Evolutionary conservation across 2,888 invertebrate species (phyloP).

Genomic region (Ernsta delagoae): DNA sequence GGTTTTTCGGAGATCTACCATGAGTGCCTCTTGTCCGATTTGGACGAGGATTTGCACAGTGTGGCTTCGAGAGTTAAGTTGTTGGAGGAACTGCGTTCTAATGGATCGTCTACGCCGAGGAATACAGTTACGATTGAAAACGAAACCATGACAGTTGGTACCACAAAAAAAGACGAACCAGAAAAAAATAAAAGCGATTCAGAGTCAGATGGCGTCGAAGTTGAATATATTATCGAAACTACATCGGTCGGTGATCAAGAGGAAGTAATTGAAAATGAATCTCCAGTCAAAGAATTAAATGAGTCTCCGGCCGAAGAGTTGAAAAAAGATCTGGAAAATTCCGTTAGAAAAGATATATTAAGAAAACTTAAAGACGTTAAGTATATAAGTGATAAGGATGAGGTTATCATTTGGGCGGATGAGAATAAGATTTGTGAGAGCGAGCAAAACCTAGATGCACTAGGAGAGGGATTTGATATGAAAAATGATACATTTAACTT

Average conservation of each 20-base stretch:
- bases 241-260: not conserved
- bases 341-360: slow-evolving; percentile 54
- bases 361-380: slow-evolving; percentile 62
- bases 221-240: slow-evolving; percentile 27
- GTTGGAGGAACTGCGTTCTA: slow-evolving; percentile 62
- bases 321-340: slow-evolving; percentile 49
- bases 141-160: slow-evolving; percentile 32
- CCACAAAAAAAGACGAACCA: slow-evolving; percentile 33
- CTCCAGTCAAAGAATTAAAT: too few species aligned
- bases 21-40: slow-evolving; percentile 62
- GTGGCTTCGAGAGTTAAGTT: slow-evolving; percentile 70
- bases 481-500: slow-evolving; percentile 7
- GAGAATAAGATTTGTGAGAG: slow-evolving; percentile 49
- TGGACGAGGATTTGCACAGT: slow-evolving; percentile 67
- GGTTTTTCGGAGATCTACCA: slow-evolving; percentile 74
- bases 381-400: slow-evolving; percentile 60
- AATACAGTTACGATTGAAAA: slow-evolving; percentile 34
- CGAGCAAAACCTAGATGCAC: slow-evolving; percentile 42
- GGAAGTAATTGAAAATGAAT: slow-evolving; percentile 18
- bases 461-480: not conserved
- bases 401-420: slow-evolving; percentile 64
- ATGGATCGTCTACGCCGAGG: slow-evolving; percentile 55
- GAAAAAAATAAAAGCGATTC: slow-evolving; percentile 34
- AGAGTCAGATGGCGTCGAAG: slow-evolving; percentile 28
- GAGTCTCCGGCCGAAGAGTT: slow-evolving; percentile 13